Conservation (phyloP, 2,888 invertebrate species). For the Lumbricus terrestris region DNA sequence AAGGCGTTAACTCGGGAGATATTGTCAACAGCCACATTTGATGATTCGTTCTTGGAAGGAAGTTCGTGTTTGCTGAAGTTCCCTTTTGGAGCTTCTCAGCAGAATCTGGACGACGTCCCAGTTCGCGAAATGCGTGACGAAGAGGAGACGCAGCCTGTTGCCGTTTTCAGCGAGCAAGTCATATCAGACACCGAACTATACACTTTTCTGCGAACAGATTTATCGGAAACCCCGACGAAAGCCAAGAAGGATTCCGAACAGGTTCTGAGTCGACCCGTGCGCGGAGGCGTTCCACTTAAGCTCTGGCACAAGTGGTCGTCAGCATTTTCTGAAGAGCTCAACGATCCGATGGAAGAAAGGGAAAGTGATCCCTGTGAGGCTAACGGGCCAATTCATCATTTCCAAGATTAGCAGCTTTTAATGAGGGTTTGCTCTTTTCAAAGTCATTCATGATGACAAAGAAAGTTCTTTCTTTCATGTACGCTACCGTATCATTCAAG, state of each 20-base stretch:
- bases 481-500: neutral
- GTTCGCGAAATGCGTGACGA: neutral
- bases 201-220: neutral
- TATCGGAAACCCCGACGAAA: neutral
- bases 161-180: neutral
- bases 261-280: neutral
- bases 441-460: neutral
- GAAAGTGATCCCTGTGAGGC: neutral
- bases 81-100: neutral
- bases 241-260: neutral
- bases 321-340: neutral
- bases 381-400: neutral
- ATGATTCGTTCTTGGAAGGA: neutral
- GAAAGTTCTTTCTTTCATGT: neutral
- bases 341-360: neutral
- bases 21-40: neutral
- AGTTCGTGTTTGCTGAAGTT: neutral
- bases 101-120: neutral
- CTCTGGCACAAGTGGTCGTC: constrained; percentile 29
- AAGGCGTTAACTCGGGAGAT: neutral
- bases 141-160: neutral
- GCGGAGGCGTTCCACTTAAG: constrained; percentile 28
- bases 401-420: neutral
- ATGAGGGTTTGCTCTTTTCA: neutral
- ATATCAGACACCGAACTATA: neutral